Percentiles rank a stretch among this genome's conserved stretches.
phyloP scores from a whole-genome alignment of 2,888 invertebrate genomes.

The Dromius quadrimaculatus region DNA sequence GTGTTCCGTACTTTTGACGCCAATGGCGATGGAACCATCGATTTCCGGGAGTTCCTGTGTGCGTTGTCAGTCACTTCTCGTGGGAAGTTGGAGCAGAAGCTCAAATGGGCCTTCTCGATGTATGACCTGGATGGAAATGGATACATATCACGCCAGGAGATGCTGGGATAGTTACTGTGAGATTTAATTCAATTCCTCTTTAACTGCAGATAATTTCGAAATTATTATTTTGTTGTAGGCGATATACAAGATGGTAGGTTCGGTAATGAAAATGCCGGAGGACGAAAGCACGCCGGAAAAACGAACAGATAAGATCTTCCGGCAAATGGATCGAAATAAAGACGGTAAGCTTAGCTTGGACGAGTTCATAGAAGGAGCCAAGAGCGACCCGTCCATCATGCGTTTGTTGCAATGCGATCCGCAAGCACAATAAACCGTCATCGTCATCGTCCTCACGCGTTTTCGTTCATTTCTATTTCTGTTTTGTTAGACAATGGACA shows the following conservation, averaged over 20 bases:
- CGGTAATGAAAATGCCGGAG: conserved; percentile 99
- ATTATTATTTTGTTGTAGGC: conserved; percentile 72
- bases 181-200: conserved; percentile 9
- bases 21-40: conserved; percentile 96
- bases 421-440: conserved; percentile 76
- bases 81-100: conserved; percentile 96
- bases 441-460: not conserved
- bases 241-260: conserved; percentile 99
- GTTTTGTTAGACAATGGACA: conserved; percentile 48
- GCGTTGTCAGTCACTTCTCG: conserved; percentile 97
- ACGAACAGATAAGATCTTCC: conserved; percentile 98
- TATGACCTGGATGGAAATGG: conserved; percentile 99
- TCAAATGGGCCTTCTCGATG: conserved; percentile 99
- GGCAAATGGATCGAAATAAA: conserved; percentile 98
- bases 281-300: conserved; percentile 99
- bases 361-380: conserved; percentile 98
- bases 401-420: conserved; percentile 98
- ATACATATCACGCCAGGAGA: conserved; percentile 97
- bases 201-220: conserved; percentile 39
- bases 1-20: conserved; percentile 99
- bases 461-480: conserved; percentile 13
- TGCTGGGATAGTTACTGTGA: conserved; percentile 98
- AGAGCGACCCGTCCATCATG: conserved; percentile 98
- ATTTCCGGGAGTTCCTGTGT: conserved; percentile 98
- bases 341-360: conserved; percentile 96